phyloP scores from a whole-genome alignment of 2,888 invertebrate genomes.

The Cephonodes hylas region DNA sequence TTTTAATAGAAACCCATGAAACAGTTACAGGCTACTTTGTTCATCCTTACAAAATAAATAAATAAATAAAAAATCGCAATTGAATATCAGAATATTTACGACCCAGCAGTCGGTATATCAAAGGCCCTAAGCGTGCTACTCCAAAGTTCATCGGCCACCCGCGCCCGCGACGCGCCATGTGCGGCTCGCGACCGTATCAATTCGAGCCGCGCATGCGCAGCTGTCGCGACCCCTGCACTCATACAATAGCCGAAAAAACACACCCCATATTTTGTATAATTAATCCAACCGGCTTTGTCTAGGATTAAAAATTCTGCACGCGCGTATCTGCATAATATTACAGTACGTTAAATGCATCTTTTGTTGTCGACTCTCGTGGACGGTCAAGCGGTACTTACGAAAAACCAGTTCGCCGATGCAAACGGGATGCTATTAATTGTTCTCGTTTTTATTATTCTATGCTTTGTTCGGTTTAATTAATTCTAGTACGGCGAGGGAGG shows the following conservation, averaged over 20 bases:
- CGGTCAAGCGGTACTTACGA: slow-evolving; percentile 29
- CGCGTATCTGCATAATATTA: slow-evolving; percentile 63
- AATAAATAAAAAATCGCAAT: no score
- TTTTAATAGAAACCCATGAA: no score
- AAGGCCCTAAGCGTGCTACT: slow-evolving; percentile 49
- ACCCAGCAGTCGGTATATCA: background rate
- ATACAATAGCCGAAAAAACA: slow-evolving; percentile 49
- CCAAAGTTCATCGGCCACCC: slow-evolving; percentile 53
- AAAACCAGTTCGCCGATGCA: slow-evolving; percentile 40
- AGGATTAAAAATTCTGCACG: slow-evolving; percentile 62
- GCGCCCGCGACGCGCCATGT: slow-evolving; percentile 47
- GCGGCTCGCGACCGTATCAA: slow-evolving; percentile 52
- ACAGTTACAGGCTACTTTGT: no score
- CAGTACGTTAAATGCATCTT: slow-evolving; percentile 54
- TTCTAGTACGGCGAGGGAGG: background rate
- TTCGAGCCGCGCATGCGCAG: slow-evolving; percentile 73
- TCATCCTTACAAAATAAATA: no score
- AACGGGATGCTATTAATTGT: slow-evolving; percentile 34
- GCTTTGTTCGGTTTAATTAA: slow-evolving; percentile 1
- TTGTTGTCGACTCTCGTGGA: slow-evolving; percentile 39
- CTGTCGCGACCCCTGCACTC: slow-evolving; percentile 65
- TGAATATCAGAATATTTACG: no score
- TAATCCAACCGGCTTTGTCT: slow-evolving; percentile 71
- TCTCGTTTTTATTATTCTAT: background rate
- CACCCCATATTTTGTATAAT: slow-evolving; percentile 68